Conservation (phyloP, 2,888 invertebrate genomes). For the Linnaemya vulpina region DNA sequence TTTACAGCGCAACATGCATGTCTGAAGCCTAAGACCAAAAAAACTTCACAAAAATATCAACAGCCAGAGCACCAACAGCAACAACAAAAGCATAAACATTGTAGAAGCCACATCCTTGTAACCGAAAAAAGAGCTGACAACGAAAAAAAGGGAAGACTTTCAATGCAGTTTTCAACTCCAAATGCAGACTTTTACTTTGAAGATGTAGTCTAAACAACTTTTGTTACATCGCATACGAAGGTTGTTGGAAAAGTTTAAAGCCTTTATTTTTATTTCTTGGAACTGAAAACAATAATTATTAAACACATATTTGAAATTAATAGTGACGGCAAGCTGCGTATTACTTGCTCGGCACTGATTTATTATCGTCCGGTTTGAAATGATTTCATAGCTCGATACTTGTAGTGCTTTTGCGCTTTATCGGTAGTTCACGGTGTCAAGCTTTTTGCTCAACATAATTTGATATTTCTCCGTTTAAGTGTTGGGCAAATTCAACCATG, state of each 20-base stretch:
- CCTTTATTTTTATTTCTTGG: not conserved
- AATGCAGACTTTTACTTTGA: constrained; percentile 64
- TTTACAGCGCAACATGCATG: constrained; percentile 49
- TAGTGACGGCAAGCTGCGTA: not conserved
- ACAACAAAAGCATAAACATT: constrained; percentile 14
- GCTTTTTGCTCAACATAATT: too few relatives aligned
- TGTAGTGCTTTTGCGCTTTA: too few relatives aligned
- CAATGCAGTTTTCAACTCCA: constrained; percentile 57
- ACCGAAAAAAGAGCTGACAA: constrained; percentile 15
- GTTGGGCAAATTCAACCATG: too few relatives aligned
- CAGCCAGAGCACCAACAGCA: constrained; percentile 6
- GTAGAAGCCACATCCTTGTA: constrained; percentile 62
- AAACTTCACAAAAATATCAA: constrained; percentile 25
- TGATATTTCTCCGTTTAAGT: too few relatives aligned
- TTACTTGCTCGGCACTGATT: too few relatives aligned
- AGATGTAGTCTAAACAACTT: constrained; percentile 64
- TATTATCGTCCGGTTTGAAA: too few relatives aligned
- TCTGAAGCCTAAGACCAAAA: constrained; percentile 38
- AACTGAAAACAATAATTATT: not conserved
- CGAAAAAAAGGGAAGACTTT: constrained; percentile 60
- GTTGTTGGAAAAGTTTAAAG: constrained; percentile 33
- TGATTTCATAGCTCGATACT: too few relatives aligned
- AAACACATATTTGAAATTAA: not conserved
- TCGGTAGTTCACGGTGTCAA: too few relatives aligned
- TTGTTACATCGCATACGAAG: constrained; percentile 54